Evolutionary conservation across 2,113 vertebrate genomes (phyloP).

Genomic region (Dasypus novemcinctus): DNA sequence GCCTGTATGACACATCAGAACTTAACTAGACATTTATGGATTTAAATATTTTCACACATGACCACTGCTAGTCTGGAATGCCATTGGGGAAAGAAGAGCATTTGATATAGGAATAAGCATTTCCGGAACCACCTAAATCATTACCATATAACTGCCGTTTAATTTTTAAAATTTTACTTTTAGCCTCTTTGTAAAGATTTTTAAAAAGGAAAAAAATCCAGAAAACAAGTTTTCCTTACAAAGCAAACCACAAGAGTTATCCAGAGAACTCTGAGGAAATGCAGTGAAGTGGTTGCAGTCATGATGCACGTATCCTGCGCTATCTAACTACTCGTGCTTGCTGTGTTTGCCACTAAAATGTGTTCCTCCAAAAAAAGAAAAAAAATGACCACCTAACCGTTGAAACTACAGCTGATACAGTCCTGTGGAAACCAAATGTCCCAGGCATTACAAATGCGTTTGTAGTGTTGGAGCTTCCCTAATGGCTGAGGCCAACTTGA

Average conservation of each 20-base stretch:
- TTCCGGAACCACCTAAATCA: neutral
- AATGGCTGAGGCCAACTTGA: too few species aligned
- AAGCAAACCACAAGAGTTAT: neutral
- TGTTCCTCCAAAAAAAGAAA: neutral
- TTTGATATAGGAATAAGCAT: neutral
- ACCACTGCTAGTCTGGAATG: rapidly evolving
- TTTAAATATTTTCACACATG: neutral
- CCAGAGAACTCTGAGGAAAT: neutral
- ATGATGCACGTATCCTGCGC: too few species aligned
- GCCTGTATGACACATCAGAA: neutral
- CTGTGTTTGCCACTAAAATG: neutral
- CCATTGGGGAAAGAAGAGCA: too few species aligned
- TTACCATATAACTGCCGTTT: too few species aligned
- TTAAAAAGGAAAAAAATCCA: too few species aligned
- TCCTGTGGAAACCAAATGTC: rapidly evolving
- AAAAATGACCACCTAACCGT: too few species aligned
- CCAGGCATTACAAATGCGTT: neutral
- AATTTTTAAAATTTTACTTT: neutral
- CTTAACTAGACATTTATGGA: neutral
- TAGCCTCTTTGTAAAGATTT: neutral
- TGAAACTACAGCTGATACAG: rapidly evolving
- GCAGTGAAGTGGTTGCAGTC: neutral
- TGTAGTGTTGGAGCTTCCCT: too few species aligned
- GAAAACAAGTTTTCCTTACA: too few species aligned
- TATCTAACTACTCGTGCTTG: neutral